Conservation (phyloP, 2,113 vertebrate genomes). For the Xiphorhynchus elegans region DNA sequence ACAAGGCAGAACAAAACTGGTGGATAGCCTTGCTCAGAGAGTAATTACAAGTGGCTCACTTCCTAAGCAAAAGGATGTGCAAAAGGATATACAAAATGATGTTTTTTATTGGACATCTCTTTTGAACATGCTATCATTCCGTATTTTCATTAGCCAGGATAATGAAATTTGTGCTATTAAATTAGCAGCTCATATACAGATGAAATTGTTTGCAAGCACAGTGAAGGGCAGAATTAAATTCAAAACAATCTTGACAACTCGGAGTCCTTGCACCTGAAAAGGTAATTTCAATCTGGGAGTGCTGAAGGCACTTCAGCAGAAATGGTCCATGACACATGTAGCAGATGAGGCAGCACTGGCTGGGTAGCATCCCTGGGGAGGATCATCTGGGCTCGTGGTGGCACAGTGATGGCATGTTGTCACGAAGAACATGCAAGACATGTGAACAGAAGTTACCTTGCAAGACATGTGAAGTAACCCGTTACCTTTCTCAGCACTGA, state of each 20-base stretch:
- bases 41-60: background rate
- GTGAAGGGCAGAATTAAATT: background rate
- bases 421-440: fast-evolving
- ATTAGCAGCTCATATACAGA: background rate
- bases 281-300: background rate
- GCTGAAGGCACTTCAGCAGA: background rate
- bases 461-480: background rate
- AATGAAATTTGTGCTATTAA: background rate
- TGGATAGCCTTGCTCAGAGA: background rate
- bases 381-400: background rate
- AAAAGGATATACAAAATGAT: background rate
- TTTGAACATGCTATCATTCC: background rate
- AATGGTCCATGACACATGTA: background rate
- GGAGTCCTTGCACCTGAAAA: background rate
- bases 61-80: background rate
- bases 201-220: background rate
- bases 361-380: background rate
- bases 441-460: background rate
- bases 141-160: background rate
- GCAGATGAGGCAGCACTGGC: fast-evolving
- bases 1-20: background rate
- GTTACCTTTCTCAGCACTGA: background rate
- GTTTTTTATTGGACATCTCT: background rate
- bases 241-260: background rate
- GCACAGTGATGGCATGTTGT: background rate